Evolutionary conservation across 2,888 invertebrate species (phyloP).

Genomic region (Acanthosepion pharaonis): DNA sequence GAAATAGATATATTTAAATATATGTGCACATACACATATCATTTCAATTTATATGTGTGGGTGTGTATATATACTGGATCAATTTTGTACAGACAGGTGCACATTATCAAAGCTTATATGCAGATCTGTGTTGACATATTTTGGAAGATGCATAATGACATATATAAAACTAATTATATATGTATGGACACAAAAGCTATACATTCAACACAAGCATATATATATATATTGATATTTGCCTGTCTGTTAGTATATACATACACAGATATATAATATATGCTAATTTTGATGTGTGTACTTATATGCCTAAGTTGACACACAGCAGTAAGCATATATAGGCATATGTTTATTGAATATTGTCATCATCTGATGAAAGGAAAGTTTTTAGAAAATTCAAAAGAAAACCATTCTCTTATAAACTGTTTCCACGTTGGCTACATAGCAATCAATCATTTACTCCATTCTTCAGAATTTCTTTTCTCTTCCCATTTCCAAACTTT

Average conservation of each 20-base stretch:
- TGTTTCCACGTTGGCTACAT: not conserved
- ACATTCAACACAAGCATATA: not conserved
- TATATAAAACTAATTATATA: not conserved
- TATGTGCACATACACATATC: not conserved
- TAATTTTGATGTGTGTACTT: not conserved
- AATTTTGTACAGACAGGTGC: not conserved
- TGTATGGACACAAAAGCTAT: not conserved
- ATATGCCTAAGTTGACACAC: not conserved
- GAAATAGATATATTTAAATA: constrained; percentile 4
- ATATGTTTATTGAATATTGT: not conserved
- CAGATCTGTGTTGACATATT: not conserved
- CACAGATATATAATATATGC: not conserved
- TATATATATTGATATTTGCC: not conserved
- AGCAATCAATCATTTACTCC: no score
- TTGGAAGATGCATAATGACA: not conserved
- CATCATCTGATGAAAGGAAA: not conserved
- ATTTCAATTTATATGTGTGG: not conserved
- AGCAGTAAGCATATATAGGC: not conserved
- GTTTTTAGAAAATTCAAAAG: not conserved
- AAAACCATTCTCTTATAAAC: not conserved
- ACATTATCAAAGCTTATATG: not conserved
- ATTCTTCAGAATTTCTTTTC: not conserved
- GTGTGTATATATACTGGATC: not conserved
- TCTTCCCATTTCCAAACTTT: not conserved
- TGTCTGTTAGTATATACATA: not conserved